These are phyloP conservation scores for Phodopus roborovskii DNA, from an alignment of 2,113 vertebrate species.

Conservation along the genomic window DNA sequence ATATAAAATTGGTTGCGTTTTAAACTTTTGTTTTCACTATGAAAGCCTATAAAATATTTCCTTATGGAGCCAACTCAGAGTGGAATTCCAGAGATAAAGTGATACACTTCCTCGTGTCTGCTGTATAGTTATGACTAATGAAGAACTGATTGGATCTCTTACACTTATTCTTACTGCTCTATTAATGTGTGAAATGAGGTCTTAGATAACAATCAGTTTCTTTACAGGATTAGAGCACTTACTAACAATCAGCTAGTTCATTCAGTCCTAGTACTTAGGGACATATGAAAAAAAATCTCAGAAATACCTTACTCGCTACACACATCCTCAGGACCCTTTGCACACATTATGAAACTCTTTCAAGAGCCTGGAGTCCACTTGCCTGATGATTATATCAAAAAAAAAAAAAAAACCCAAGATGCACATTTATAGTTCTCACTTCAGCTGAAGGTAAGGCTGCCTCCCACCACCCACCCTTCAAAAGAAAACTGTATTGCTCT, in stretches of 20 bases:
- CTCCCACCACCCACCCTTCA: not conserved
- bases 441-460: not conserved
- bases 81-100: constrained; percentile 54
- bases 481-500: not conserved
- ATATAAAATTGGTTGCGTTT: not conserved
- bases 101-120: constrained; percentile 13
- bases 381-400: not conserved
- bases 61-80: not conserved
- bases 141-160: constrained; percentile 3
- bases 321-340: not conserved
- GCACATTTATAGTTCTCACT: not conserved
- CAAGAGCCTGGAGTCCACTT: not conserved
- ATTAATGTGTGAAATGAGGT: constrained; percentile 44
- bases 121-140: constrained; percentile 36
- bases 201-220: not conserved
- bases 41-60: constrained; percentile 15
- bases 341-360: not conserved
- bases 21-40: constrained; percentile 7
- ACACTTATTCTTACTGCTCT: not conserved
- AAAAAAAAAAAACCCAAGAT: constrained; percentile 20
- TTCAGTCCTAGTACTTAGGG: not conserved
- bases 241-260: not conserved
- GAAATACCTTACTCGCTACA: not conserved
- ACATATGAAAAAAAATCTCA: not conserved
- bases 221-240: constrained; percentile 27